Percentiles rank a stretch among this genome's conserved stretches.
Evolutionary conservation across 2,113 vertebrate species (phyloP).

Genomic region (Neotragus moschatus): DNA sequence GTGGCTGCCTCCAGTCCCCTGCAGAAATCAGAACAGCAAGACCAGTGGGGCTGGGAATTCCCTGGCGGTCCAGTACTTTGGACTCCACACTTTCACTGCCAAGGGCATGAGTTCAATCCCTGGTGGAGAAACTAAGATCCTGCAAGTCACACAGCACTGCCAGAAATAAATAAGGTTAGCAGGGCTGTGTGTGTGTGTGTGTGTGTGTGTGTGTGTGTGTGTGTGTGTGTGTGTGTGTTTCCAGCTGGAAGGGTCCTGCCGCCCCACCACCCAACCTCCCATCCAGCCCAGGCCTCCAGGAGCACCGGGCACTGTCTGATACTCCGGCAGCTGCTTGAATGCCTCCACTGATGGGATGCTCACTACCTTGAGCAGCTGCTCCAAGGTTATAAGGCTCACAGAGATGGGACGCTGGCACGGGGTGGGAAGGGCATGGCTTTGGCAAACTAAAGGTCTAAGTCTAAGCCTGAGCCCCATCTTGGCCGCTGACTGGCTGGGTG

Average conservation of each 20-base stretch:
- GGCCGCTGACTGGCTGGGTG: background rate
- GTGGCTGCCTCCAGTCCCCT: background rate
- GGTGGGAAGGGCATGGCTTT: background rate
- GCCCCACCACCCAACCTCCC: background rate
- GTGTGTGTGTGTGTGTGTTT: fast-evolving
- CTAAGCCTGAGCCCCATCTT: background rate
- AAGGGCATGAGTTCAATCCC: background rate
- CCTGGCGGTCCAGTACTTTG: background rate
- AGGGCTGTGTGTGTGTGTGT: fast-evolving
- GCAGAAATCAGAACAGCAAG: too few species aligned
- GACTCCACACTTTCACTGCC: background rate
- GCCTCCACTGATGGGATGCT: background rate
- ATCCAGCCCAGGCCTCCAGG: background rate
- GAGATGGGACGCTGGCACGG: fast-evolving
- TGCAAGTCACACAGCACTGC: fast-evolving
- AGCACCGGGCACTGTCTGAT: background rate
- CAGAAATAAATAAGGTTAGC: background rate
- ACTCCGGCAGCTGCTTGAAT: background rate
- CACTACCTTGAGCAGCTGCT: background rate
- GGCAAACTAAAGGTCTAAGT: background rate
- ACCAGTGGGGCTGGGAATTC: background rate
- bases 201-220: fast-evolving
- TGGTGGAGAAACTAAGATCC: background rate
- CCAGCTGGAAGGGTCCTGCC: background rate
- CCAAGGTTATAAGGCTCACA: background rate